A percentile compares a stretch with the other conserved stretches of the same genome.
Evolutionary conservation across 2,113 vertebrate species (phyloP).

Genomic region (Lepus europaeus): DNA sequence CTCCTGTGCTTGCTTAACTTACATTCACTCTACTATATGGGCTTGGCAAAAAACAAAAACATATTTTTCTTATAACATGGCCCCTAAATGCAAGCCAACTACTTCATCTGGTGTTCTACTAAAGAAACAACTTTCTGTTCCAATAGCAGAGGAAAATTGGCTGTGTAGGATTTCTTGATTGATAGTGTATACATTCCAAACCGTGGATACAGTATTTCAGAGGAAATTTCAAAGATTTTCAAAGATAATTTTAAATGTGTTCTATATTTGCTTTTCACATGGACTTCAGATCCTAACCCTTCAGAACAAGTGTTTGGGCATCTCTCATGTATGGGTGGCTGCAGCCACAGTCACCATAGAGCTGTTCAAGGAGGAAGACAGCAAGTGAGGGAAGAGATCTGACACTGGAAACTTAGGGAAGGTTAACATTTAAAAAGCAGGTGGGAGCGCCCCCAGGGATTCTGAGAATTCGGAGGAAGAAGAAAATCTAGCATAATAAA

Average conservation of each 20-base stretch:
- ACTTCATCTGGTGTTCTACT: constrained; percentile 77
- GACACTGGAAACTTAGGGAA: background rate
- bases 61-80: constrained; percentile 78
- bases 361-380: background rate
- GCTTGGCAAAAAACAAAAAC: constrained; percentile 78
- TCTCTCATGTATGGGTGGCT: background rate
- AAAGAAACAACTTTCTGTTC: constrained; percentile 80
- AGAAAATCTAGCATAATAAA: background rate
- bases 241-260: constrained; percentile 72
- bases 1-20: constrained; percentile 54
- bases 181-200: constrained; percentile 72
- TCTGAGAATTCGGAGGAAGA: constrained; percentile 47
- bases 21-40: constrained; percentile 64
- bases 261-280: constrained; percentile 69
- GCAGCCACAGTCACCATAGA: constrained; percentile 18
- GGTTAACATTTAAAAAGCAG: constrained; percentile 45
- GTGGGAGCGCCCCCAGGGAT: background rate
- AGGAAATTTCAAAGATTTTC: constrained; percentile 61
- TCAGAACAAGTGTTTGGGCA: constrained; percentile 43
- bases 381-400: background rate
- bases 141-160: constrained; percentile 72
- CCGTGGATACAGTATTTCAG: constrained; percentile 57
- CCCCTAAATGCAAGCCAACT: constrained; percentile 77
- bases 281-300: constrained; percentile 47
- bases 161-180: constrained; percentile 69